These are phyloP conservation scores for Liodrosophila aerea DNA, from an alignment of 2,888 invertebrate species.

Conservation along the genomic window DNA sequence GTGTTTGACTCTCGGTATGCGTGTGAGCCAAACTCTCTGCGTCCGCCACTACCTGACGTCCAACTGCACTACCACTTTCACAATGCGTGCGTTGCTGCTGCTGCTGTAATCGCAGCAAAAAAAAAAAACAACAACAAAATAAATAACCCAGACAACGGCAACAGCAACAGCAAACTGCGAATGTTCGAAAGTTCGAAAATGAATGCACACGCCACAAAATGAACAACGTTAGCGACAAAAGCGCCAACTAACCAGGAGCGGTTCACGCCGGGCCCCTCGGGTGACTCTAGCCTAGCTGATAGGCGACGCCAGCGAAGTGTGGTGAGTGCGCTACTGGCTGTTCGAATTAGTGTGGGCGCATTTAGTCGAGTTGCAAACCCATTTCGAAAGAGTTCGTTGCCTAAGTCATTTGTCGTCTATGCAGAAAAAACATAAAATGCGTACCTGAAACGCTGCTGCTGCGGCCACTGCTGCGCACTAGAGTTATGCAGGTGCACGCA, in stretches of 20 bases:
- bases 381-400: slow-evolving; percentile 54
- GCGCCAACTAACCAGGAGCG: slow-evolving; percentile 46
- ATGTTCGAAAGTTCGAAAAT: slow-evolving; percentile 69
- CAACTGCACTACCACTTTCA: slow-evolving; percentile 75
- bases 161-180: slow-evolving; percentile 38
- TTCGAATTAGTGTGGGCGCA: not conserved
- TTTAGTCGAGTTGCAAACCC: slow-evolving; percentile 39
- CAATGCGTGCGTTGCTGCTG: slow-evolving; percentile 33
- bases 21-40: slow-evolving; percentile 37
- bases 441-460: slow-evolving; percentile 51
- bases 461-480: slow-evolving; percentile 28
- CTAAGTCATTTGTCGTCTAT: slow-evolving; percentile 66
- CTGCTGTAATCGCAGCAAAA: slow-evolving; percentile 22
- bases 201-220: slow-evolving; percentile 70
- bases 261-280: slow-evolving; percentile 13
- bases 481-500: slow-evolving; percentile 69
- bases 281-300: no score
- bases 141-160: slow-evolving; percentile 6
- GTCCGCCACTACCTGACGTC: slow-evolving; percentile 63
- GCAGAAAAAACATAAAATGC: slow-evolving; percentile 27
- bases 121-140: not conserved
- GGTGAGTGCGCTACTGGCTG: no score
- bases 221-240: slow-evolving; percentile 58
- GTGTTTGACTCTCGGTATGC: slow-evolving; percentile 38
- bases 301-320: no score